phyloP scores from a whole-genome alignment of 2,113 vertebrate genomes.

The Saimiri boliviensis region DNA sequence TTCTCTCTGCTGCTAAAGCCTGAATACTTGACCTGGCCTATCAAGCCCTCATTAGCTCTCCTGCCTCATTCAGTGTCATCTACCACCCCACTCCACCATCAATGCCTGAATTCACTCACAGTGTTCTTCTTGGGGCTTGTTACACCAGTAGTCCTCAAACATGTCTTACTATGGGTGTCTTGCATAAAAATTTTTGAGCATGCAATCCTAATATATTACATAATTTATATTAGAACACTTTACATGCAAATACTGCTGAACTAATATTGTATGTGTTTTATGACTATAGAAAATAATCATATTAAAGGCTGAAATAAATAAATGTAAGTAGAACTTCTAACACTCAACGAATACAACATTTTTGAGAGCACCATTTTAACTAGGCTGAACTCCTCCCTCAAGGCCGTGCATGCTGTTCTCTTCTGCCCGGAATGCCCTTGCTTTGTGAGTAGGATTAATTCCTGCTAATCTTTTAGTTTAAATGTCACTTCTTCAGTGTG shows the following conservation, averaged over 20 bases:
- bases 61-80: no score
- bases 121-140: background rate
- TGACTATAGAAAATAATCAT: background rate
- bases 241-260: background rate
- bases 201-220: background rate
- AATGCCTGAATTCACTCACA: background rate
- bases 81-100: background rate
- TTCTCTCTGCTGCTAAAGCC: background rate
- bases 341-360: background rate
- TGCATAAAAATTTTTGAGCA: background rate
- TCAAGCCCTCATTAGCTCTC: background rate
- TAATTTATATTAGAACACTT: background rate
- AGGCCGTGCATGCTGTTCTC: fast-evolving
- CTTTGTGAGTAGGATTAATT: background rate
- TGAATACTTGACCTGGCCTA: background rate
- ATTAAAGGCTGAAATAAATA: background rate
- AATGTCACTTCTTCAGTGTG: background rate
- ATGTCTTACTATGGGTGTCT: background rate
- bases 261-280: background rate
- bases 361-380: background rate
- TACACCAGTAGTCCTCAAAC: background rate
- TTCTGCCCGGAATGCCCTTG: background rate
- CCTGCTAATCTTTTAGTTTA: background rate
- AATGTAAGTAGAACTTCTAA: background rate
- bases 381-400: background rate